Percentiles rank a stretch among this genome's conserved stretches.
phyloP scores from a whole-genome alignment of 1,140 invertebrate genomes.

The Drosophila sulfurigaster region DNA sequence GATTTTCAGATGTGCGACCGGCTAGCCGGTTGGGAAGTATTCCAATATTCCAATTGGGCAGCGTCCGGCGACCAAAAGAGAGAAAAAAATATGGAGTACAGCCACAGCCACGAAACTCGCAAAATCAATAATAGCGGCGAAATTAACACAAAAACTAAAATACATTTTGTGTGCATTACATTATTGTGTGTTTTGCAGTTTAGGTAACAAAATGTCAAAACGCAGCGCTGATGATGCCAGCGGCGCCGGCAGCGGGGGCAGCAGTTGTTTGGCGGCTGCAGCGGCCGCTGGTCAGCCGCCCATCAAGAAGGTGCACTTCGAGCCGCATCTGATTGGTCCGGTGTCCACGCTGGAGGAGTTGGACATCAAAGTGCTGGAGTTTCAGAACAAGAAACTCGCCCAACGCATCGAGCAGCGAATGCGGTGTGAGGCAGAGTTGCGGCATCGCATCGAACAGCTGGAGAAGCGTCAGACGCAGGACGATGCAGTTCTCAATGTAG shows the following conservation, averaged over 20 bases:
- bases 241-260: slow-evolving; percentile 74
- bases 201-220: slow-evolving; percentile 88
- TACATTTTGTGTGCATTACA: slow-evolving; percentile 12
- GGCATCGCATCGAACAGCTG: slow-evolving; percentile 97
- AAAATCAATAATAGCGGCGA: slow-evolving; percentile 71
- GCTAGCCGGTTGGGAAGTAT: too few relatives aligned
- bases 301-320: slow-evolving; percentile 97
- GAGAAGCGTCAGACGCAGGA: slow-evolving; percentile 98
- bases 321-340: slow-evolving; percentile 95
- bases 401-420: slow-evolving; percentile 97
- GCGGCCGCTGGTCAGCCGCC: slow-evolving; percentile 86
- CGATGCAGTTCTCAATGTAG: slow-evolving; percentile 98
- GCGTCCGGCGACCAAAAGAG: slow-evolving; percentile 50
- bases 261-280: slow-evolving; percentile 70
- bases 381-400: slow-evolving; percentile 98
- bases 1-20: slow-evolving; percentile 1
- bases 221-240: slow-evolving; percentile 88
- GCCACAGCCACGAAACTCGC: slow-evolving; percentile 63
- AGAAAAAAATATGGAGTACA: slow-evolving; percentile 78
- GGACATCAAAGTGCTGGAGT: slow-evolving; percentile 98
- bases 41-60: slow-evolving; percentile 5
- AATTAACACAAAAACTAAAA: slow-evolving; percentile 29
- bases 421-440: slow-evolving; percentile 94
- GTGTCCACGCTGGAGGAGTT: slow-evolving; percentile 98
- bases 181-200: slow-evolving; percentile 42